Conservation (phyloP, 2,113 vertebrate species). For the Alosa alosa region DNA sequence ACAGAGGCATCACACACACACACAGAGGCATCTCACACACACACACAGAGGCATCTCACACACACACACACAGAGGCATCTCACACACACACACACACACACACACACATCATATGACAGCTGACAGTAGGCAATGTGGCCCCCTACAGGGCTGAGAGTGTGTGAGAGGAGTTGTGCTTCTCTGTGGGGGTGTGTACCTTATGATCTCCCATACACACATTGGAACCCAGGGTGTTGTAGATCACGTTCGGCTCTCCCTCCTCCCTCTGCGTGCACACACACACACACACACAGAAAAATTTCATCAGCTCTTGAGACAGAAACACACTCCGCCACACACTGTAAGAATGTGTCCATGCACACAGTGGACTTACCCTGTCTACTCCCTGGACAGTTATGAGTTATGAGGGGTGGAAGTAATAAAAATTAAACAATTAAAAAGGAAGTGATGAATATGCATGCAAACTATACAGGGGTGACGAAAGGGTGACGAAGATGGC, state of each 20-base stretch:
- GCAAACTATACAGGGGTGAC: too few species aligned
- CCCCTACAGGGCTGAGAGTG: too few species aligned
- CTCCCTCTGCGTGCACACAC: slow-evolving; percentile 55
- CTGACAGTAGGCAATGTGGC: too few species aligned
- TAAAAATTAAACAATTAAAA: too few species aligned
- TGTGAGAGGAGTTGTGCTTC: not conserved
- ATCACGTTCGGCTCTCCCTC: slow-evolving; percentile 51
- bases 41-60: too few species aligned
- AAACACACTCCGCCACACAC: not conserved
- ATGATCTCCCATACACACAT: slow-evolving; percentile 81
- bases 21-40: too few species aligned
- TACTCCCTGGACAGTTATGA: not conserved
- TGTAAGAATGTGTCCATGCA: not conserved
- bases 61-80: too few species aligned
- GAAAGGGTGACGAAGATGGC: too few species aligned
- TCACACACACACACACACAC: not conserved
- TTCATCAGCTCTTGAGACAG: not conserved
- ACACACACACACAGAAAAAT: slow-evolving; percentile 12
- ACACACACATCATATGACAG: not conserved
- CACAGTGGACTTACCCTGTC: not conserved
- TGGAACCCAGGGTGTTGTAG: slow-evolving; percentile 73
- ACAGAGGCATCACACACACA: too few species aligned
- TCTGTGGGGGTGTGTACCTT: slow-evolving; percentile 63
- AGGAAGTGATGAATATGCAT: too few species aligned
- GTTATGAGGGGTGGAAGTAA: too few species aligned